Evolutionary conservation across 1,140 invertebrate genomes (phyloP).

Genomic region (Diachasmimorpha longicaudata): DNA sequence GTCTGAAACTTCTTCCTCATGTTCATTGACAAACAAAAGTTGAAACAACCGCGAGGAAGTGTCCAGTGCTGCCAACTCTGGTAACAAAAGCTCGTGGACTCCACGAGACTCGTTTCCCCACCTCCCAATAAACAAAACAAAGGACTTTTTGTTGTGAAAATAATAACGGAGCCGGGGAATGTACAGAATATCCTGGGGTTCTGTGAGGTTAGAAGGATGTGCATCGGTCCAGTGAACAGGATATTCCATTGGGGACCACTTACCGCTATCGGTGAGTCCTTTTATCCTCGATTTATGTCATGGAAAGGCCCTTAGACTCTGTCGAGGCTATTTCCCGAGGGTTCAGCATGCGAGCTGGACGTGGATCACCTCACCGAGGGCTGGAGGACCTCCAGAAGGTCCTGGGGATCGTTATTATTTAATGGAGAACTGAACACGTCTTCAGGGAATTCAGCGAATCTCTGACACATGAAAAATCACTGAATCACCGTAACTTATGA

Average conservation of each 20-base stretch:
- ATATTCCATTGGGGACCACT: conserved; percentile 81
- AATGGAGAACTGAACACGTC: too few relatives aligned
- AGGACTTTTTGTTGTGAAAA: background rate
- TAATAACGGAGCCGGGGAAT: background rate
- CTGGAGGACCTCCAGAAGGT: background rate
- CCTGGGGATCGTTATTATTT: background rate
- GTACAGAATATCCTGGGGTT: background rate
- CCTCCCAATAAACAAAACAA: background rate
- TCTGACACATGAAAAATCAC: too few relatives aligned
- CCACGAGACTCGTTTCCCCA: background rate
- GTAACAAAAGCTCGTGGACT: background rate
- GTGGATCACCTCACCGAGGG: background rate
- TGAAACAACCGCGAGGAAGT: too few relatives aligned
- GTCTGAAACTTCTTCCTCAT: too few relatives aligned
- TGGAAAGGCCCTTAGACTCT: background rate
- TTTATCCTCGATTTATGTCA: conserved; percentile 10
- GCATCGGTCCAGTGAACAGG: conserved; percentile 65
- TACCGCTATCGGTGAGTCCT: conserved; percentile 72
- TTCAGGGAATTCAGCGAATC: too few relatives aligned
- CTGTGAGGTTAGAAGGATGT: conserved; percentile 56
- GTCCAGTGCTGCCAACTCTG: too few relatives aligned
- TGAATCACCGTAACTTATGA: too few relatives aligned
- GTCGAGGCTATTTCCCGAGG: background rate
- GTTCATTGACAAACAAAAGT: too few relatives aligned
- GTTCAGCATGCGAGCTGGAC: background rate